Evolutionary conservation across 1,140 invertebrate genomes (phyloP).

Genomic region (Drosophila leontia): DNA sequence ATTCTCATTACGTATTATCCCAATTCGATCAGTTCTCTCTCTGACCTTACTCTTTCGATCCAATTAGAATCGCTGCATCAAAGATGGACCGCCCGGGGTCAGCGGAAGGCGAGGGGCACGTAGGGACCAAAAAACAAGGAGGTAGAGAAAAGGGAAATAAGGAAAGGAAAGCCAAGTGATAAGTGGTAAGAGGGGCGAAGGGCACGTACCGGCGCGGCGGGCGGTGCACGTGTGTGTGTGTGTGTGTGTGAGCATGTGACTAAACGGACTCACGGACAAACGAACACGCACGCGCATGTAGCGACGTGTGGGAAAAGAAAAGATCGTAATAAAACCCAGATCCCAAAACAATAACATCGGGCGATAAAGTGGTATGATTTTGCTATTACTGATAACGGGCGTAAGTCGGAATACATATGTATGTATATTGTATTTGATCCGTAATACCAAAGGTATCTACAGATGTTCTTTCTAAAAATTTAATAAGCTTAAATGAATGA

Average conservation of each 20-base stretch:
- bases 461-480: too few relatives aligned
- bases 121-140: slow-evolving; percentile 6
- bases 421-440: too few relatives aligned
- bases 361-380: background rate
- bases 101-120: slow-evolving; percentile 31
- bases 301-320: slow-evolving; percentile 28
- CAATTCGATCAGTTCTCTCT: background rate
- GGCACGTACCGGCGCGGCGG: slow-evolving; percentile 40
- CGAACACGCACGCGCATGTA: slow-evolving; percentile 33
- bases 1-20: background rate
- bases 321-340: background rate
- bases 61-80: slow-evolving; percentile 44
- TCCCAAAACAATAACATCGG: background rate
- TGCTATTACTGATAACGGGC: background rate
- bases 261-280: background rate
- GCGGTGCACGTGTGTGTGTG: slow-evolving; percentile 28
- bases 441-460: too few relatives aligned
- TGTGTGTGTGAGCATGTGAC: slow-evolving; percentile 7
- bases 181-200: slow-evolving; percentile 24
- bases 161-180: slow-evolving; percentile 5
- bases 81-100: slow-evolving; percentile 21
- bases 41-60: slow-evolving; percentile 1
- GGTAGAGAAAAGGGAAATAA: background rate
- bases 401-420: background rate
- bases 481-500: too few relatives aligned